These are phyloP conservation scores for Cygnus buccinator DNA, from an alignment of 2,113 vertebrate genomes.

Conservation along the genomic window DNA sequence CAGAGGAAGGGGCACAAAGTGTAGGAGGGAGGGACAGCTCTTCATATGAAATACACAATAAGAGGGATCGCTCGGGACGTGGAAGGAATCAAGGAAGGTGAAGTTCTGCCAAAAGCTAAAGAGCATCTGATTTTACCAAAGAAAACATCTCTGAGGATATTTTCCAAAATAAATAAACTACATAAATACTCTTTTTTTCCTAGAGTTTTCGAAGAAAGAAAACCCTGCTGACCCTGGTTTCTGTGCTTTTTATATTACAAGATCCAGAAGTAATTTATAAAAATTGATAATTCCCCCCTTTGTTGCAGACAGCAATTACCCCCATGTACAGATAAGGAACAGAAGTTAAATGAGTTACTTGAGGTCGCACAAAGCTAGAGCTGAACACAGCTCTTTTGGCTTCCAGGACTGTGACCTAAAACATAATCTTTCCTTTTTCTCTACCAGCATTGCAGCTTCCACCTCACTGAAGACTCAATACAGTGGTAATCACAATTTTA, in stretches of 20 bases:
- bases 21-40: not conserved
- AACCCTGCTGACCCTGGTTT: not conserved
- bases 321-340: not conserved
- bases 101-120: constrained; percentile 8
- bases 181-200: not conserved
- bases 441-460: not conserved
- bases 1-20: not conserved
- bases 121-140: not conserved
- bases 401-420: not conserved
- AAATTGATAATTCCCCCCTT: not conserved
- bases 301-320: not conserved
- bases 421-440: not conserved
- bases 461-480: not conserved
- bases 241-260: not conserved
- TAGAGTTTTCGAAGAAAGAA: not conserved
- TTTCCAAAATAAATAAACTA: constrained; percentile 27
- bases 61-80: not conserved
- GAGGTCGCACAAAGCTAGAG: accelerated
- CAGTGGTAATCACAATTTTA: constrained; percentile 40
- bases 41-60: not conserved
- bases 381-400: not conserved
- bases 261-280: not conserved
- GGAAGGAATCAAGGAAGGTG: not conserved
- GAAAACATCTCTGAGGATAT: not conserved
- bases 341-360: not conserved